Percentiles rank a stretch among this genome's conserved stretches.
These are phyloP conservation scores for Apis laboriosa DNA, from an alignment of 1,140 invertebrate species.

Conservation along the genomic window DNA sequence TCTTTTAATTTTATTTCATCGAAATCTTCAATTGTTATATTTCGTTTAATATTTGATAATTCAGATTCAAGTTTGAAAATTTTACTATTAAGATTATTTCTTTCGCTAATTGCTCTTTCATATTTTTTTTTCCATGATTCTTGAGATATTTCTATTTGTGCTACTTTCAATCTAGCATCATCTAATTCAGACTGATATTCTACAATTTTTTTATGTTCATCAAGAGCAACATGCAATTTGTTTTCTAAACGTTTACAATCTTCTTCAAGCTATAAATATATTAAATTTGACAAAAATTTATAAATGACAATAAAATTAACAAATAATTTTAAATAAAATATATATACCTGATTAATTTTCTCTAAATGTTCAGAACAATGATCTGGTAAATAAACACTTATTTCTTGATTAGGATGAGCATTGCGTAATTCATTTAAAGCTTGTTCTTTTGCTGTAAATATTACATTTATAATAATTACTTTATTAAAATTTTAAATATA, in stretches of 20 bases:
- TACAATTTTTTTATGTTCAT: slow-evolving; percentile 70
- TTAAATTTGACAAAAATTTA: slow-evolving; percentile 22
- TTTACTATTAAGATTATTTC: slow-evolving; percentile 58
- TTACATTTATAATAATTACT: slow-evolving; percentile 18
- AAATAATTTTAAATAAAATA: slow-evolving; percentile 29
- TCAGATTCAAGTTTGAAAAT: slow-evolving; percentile 63
- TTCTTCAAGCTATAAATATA: slow-evolving; percentile 68
- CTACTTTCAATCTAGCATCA: slow-evolving; percentile 72
- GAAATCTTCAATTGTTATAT: slow-evolving; percentile 51
- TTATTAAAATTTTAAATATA: background rate
- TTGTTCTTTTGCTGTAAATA: slow-evolving; percentile 73
- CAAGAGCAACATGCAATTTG: slow-evolving; percentile 69
- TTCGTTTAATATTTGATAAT: slow-evolving; percentile 60
- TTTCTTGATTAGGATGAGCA: slow-evolving; percentile 73
- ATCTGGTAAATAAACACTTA: slow-evolving; percentile 72
- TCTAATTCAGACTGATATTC: slow-evolving; percentile 72
- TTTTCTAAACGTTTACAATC: slow-evolving; percentile 74
- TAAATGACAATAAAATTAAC: background rate
- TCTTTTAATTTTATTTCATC: slow-evolving; percentile 61
- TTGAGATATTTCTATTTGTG: slow-evolving; percentile 74
- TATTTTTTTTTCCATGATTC: slow-evolving; percentile 74
- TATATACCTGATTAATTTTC: slow-evolving; percentile 73
- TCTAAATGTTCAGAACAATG: slow-evolving; percentile 76
- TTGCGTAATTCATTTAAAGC: slow-evolving; percentile 74
- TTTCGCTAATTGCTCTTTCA: slow-evolving; percentile 66